Conservation (phyloP, 2,113 vertebrate species). For the Caretta caretta region DNA sequence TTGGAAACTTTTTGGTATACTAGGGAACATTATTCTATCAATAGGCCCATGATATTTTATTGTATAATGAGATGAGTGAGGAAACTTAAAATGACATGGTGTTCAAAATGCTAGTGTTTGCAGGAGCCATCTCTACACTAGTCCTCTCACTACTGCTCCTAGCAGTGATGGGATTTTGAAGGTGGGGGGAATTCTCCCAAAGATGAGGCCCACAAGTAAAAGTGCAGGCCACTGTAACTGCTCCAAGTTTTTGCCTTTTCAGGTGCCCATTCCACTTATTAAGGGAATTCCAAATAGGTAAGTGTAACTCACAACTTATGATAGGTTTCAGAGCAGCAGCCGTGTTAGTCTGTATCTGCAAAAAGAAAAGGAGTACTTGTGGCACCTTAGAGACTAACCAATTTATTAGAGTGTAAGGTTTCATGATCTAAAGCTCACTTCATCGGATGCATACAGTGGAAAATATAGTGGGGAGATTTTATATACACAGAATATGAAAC, state of each 20-base stretch:
- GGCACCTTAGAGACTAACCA: no score
- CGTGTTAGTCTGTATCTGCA: no score
- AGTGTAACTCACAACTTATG: no score
- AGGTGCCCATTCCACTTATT: background rate
- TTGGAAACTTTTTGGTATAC: background rate
- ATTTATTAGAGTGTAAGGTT: no score
- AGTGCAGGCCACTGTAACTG: background rate
- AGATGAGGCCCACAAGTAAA: background rate
- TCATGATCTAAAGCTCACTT: no score
- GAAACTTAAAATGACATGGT: background rate
- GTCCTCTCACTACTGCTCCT: background rate
- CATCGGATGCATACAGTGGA: no score
- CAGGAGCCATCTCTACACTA: background rate
- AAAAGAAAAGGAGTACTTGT: no score
- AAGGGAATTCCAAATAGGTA: background rate
- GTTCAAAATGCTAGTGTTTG: background rate
- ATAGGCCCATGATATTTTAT: background rate
- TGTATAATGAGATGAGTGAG: background rate
- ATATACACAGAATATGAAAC: no score
- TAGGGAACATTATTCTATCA: background rate
- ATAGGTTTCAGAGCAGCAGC: no score
- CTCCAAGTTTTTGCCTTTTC: background rate
- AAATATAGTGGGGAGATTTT: no score
- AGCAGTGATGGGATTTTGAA: background rate
- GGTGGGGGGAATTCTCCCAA: background rate